Conservation (phyloP, 2,888 invertebrate species). For the Orchesellides sinensis region DNA sequence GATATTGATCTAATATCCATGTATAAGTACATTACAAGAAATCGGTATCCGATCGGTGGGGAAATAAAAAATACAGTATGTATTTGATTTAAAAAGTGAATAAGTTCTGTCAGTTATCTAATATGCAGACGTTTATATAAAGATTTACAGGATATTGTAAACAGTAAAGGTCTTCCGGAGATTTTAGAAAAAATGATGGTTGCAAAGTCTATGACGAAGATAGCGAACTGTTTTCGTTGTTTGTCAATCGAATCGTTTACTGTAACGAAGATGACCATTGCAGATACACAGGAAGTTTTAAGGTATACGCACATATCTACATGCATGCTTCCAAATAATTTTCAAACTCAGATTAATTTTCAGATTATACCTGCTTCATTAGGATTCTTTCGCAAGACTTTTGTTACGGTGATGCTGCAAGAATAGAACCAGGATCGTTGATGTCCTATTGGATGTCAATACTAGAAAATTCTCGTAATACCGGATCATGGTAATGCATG, state of each 20-base stretch:
- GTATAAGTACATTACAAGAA: background rate
- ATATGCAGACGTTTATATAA: background rate
- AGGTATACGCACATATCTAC: too few species aligned
- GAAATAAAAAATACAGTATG: too few species aligned
- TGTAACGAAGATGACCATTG: background rate
- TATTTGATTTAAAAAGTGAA: background rate
- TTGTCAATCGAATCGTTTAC: background rate
- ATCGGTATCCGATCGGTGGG: conserved; percentile 18
- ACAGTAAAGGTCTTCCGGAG: background rate
- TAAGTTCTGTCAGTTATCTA: background rate
- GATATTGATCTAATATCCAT: background rate
- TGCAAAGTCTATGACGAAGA: background rate
- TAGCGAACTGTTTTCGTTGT: background rate
- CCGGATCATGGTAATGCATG: conserved; percentile 5
- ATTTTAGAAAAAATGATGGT: background rate
- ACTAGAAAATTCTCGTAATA: background rate
- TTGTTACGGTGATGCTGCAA: background rate
- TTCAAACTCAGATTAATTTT: background rate
- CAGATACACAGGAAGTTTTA: background rate
- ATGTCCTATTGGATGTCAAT: conserved; percentile 7
- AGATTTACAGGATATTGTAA: background rate
- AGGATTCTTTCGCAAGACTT: background rate
- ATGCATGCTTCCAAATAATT: too few species aligned
- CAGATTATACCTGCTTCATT: background rate
- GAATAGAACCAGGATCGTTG: background rate